phyloP scores from a whole-genome alignment of 1,140 invertebrate genomes.

The Nebria ingens region DNA sequence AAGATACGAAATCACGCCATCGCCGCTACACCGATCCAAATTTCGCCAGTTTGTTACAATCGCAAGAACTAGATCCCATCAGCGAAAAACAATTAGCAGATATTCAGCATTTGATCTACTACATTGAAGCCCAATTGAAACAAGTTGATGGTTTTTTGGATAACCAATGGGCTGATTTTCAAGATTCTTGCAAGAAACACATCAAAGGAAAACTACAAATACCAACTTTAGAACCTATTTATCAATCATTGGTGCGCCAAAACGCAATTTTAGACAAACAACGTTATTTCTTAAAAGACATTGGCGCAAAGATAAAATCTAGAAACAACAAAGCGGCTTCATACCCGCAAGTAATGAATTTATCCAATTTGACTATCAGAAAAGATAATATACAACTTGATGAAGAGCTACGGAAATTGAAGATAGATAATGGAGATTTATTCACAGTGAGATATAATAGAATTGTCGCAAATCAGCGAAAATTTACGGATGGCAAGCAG shows the following conservation, averaged over 20 bases:
- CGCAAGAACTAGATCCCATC: slow-evolving; percentile 45
- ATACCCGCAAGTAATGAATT: neutral
- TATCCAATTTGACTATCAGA: slow-evolving; percentile 5
- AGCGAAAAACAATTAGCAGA: slow-evolving; percentile 42
- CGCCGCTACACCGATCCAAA: slow-evolving; percentile 41
- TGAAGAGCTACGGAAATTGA: slow-evolving; percentile 4
- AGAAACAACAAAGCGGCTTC: slow-evolving; percentile 15
- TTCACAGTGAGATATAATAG: neutral
- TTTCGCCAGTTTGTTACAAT: slow-evolving; percentile 37
- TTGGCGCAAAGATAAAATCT: slow-evolving; percentile 31
- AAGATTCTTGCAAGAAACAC: slow-evolving; percentile 36
- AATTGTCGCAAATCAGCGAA: neutral
- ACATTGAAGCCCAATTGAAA: slow-evolving; percentile 49
- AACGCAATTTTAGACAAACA: slow-evolving; percentile 47
- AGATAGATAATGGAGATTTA: slow-evolving; percentile 4
- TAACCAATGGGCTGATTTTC: slow-evolving; percentile 47
- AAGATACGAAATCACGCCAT: slow-evolving; percentile 45
- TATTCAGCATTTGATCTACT: slow-evolving; percentile 46
- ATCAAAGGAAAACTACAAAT: slow-evolving; percentile 38
- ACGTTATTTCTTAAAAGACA: slow-evolving; percentile 32
- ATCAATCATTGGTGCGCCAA: slow-evolving; percentile 52
- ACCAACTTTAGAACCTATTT: slow-evolving; percentile 52
- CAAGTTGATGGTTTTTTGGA: slow-evolving; percentile 46
- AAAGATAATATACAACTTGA: slow-evolving; percentile 12
- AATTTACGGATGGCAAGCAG: slow-evolving; percentile 2